Percentiles rank a stretch among this genome's conserved stretches.
These are phyloP conservation scores for Anoura caudifer DNA, from an alignment of 2,113 vertebrate species.

Conservation along the genomic window DNA sequence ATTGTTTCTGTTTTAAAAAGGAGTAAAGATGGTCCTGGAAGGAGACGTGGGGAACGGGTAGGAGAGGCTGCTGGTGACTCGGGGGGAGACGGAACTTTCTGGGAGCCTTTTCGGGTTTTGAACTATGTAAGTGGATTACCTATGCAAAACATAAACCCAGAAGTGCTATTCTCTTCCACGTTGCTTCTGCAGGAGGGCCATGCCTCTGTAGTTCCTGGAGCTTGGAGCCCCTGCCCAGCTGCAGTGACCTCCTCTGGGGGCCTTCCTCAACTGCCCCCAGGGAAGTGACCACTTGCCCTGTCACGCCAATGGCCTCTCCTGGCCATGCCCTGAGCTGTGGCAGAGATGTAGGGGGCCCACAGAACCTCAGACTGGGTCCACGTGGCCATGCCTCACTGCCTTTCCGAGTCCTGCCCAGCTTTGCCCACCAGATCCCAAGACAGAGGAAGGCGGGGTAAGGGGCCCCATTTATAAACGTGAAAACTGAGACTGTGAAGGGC, in stretches of 20 bases:
- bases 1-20: neutral
- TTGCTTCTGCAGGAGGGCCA: neutral
- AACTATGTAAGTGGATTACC: neutral
- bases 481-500: neutral
- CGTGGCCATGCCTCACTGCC: neutral
- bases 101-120: neutral
- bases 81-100: neutral
- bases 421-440: neutral
- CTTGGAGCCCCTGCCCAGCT: neutral
- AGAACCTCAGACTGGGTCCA: neutral
- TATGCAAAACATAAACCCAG: neutral
- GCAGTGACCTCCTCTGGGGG: neutral
- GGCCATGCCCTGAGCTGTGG: neutral
- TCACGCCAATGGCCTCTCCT: neutral
- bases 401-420: neutral
- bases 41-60: neutral
- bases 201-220: too few species aligned
- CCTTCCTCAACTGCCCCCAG: neutral
- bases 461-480: neutral
- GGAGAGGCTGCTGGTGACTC: neutral
- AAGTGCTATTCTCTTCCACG: neutral
- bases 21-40: neutral
- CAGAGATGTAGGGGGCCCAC: neutral
- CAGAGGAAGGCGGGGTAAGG: neutral
- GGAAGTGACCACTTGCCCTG: neutral